Base-by-base conservation (phyloP, 1,140 invertebrate genomes). In the Agrypnia vestita region DNA sequence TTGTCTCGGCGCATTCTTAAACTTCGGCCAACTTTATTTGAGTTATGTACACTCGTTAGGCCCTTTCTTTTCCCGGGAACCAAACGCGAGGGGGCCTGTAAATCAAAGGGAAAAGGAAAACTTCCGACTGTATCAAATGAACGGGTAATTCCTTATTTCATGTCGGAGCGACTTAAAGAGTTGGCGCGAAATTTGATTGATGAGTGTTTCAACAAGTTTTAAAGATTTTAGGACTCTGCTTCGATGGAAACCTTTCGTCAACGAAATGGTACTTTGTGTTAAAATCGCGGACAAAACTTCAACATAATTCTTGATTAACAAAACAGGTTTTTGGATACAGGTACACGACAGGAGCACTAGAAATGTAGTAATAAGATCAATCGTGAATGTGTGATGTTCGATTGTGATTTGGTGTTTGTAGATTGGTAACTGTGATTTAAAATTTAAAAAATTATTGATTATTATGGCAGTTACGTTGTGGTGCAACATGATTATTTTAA, bases 31-130 rank as follows among this genome's bases (percentile, higher is more conserved):
- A 80, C 46, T 80, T 72, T 76, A 62, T 80, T 76, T 80, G 79
- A 80, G 72, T 80, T 80, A 76, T 80, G 79, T 67, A 21, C 25
- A 76, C 79, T 80, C 79, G 79, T 80, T 80, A 80, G 61, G 35
- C 25, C 79, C 64, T 74, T 72, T 55, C 49, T 76, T 79, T 80
- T 49, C 17, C 44, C 61, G 17, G 12, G 47, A 59, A 62, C 73
- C 53, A 53, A 72, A 72, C 46, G 7, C 64, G 44, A 71, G 12
- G 43, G 67, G n/a, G 47, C 49, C 53, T 73, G 51, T 73, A 76
- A 76, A 76, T 62, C 73, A 25, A 53, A 17, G 61, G 25, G 25
- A 43, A 44, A 17, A 69, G 25, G 25, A 35, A 35, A 35, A 46
- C 15, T 49, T 69, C 64, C 0, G 9, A 49, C n/a, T 44, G 8